Base-by-base conservation (phyloP, 2,797 vertebrate species). In the Propithecus deckenii region DNA sequence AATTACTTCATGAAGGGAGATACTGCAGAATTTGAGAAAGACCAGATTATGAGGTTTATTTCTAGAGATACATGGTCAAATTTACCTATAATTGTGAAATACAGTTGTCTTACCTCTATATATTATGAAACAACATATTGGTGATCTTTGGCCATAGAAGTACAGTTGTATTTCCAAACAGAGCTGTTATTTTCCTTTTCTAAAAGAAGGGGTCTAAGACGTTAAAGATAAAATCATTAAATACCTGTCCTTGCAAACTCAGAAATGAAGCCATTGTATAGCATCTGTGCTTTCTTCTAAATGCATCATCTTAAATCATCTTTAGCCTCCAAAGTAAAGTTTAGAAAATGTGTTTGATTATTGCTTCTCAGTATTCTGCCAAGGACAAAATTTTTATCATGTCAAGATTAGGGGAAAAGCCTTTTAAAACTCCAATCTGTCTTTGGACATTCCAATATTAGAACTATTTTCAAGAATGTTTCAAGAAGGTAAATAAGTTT, bases 361-460 rank as follows among this genome's bases (percentile, higher is more conserved):
- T 67, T 89, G 9, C 30, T 88, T 80, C 61, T 74, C n/a, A 57
- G 13, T 93, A 67, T 72, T 90, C 72, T 85, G 15, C 65, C 69
- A 92, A 90, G 57, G 83, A 69, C 32, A 92, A 69, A 85, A 28
- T 76, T 92, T 93, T 91, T 30, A 81, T 92, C 74, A 87, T 18
- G 30, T 43, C 35, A 79, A 12, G 48, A 86, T 89, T 78, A 41
- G 10, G 3, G 23, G 30, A 87, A 59, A 55, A 90, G 6, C 1
- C 17, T 76, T 80, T 89, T 95, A 81, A 9, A 43, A 59, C 25
- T 92, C 2, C 30, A 86, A 3, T 6, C 46, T 89, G 14, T 94
- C 17, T 52, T 93, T 91, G 38, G 28, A 85, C 4, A 57, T 59
- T 61, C 12, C 18, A 79, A 75, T 57, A 76, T 88, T 86, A 75